phyloP scores from a whole-genome alignment of 2,113 vertebrate species.

The Cromileptes altivelis region DNA sequence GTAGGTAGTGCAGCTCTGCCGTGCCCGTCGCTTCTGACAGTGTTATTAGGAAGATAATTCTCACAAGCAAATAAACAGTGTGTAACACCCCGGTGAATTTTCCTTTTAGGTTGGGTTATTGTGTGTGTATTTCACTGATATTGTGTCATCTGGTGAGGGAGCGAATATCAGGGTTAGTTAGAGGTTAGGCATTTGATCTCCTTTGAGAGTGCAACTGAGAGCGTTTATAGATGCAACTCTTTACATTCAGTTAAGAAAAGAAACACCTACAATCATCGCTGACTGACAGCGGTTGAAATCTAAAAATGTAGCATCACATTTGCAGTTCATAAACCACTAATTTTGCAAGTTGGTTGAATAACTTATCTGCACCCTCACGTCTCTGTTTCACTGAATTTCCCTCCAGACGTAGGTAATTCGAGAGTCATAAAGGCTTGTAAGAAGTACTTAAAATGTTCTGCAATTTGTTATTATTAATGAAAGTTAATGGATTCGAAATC shows the following conservation, averaged over 20 bases:
- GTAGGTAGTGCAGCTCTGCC: conserved; percentile 15
- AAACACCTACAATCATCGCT: neutral
- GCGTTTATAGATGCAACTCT: conserved; percentile 23
- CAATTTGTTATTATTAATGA: conserved; percentile 45
- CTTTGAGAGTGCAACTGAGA: conserved; percentile 21
- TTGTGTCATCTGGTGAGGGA: conserved; percentile 66
- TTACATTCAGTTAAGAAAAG: conserved; percentile 7
- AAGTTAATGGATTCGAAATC: conserved; percentile 50
- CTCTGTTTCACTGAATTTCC: conserved; percentile 24
- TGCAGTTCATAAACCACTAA: neutral
- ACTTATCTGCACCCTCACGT: neutral
- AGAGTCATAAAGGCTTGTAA: conserved; percentile 17
- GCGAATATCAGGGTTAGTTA: conserved; percentile 50
- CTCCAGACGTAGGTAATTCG: conserved; percentile 13
- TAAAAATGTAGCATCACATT: neutral
- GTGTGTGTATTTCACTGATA: conserved; percentile 63
- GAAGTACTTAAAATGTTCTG: conserved; percentile 13
- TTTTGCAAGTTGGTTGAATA: conserved; percentile 24
- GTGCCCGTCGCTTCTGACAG: conserved; percentile 35
- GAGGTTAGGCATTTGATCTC: conserved; percentile 53
- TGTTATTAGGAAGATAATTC: conserved; percentile 61
- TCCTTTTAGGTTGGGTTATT: conserved; percentile 62
- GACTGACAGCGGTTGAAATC: neutral
- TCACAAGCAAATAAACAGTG: conserved; percentile 61
- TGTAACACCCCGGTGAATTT: conserved; percentile 49